Base-by-base conservation (phyloP, 2,797 vertebrate species). In the Propithecus deckenii region DNA sequence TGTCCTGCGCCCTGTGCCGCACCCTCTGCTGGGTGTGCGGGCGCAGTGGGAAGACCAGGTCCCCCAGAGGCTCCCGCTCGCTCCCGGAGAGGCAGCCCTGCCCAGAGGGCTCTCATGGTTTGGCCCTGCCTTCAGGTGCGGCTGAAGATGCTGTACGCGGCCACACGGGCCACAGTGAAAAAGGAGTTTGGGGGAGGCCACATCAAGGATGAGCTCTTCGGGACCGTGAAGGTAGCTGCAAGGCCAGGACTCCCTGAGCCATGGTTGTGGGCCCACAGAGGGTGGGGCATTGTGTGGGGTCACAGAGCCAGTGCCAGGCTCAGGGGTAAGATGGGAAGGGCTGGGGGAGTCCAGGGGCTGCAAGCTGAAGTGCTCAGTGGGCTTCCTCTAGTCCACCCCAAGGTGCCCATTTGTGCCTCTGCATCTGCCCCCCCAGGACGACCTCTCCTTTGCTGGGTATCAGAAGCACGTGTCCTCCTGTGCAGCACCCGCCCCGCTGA, bases 61-160 rank as follows among this genome's bases (percentile, higher is more conserved):
- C 41, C 69, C 30, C n/a, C 50, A 8, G 12, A 46, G 57, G 15
- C 55, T 50, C 13, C 38, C 32, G 46, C 25, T 75, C 80, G 38
- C 76, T 59, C 14, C 75, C 89, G 55, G 96, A 72, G 35, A 30
- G 17, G 8, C 55, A 57, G n/a, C 28, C 23, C 57, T 57, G 57
- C 71, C 35, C 4, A 14, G 7, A 11, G 41, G 61, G 22, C 4
- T 38, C 89, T 92, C 80, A 95, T 3, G 4, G 35, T 75, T 65
- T n/a, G 30, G 43, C 0, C 72, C 76, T 87, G n/a, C 67, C 0
- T 7, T 1, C 95, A 99, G 99, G 99, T 99, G 95, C 99, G 99
- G 97, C 99, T 99, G 98, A 99, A 99, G 99, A 99, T 99, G 99
- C 98, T 99, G 48, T 99, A 99, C 0, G 99, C 99, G 11, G 99